Percentiles rank a stretch among this genome's conserved stretches.
phyloP scores from a whole-genome alignment of 2,797 vertebrate species.

The Rhyacichthys aspro region DNA sequence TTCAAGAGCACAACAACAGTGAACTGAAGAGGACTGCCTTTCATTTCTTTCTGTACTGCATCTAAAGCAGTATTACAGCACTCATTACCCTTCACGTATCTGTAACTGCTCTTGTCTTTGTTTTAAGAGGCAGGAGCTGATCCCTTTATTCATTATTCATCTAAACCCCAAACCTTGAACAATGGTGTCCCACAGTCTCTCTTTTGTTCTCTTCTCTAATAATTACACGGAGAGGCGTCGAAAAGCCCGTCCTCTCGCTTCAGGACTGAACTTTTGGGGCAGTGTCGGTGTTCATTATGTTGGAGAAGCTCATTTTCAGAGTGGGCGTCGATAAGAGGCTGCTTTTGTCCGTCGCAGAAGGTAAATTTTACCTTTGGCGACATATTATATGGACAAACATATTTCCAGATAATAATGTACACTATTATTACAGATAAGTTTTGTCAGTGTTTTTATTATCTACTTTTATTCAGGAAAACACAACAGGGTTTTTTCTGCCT shows the following conservation, averaged over 20 bases:
- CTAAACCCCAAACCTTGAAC: conserved; percentile 50
- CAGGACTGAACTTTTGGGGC: conserved; percentile 23
- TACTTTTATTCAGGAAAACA: no score
- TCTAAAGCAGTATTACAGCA: no score
- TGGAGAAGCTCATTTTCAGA: conserved; percentile 23
- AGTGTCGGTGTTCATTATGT: conserved; percentile 33
- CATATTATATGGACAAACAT: no score
- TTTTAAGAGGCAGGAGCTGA: conserved; percentile 25
- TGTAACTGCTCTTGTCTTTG: conserved; percentile 4
- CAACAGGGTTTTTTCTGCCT: no score
- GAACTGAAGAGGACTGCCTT: no score
- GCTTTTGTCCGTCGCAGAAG: conserved; percentile 3
- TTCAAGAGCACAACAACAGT: no score
- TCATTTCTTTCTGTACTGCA: no score
- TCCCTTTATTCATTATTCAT: conserved; percentile 52
- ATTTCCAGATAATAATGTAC: not conserved
- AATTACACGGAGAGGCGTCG: conserved; percentile 58
- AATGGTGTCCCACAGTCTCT: conserved; percentile 43
- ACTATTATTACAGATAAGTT: no score
- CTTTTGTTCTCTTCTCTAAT: conserved; percentile 60
- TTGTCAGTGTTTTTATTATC: no score
- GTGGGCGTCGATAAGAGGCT: conserved; percentile 20
- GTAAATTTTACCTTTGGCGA: not conserved
- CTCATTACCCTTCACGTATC: no score
- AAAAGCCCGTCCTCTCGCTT: conserved; percentile 49